Conservation (phyloP, 2,113 vertebrate species). For the Pao palembangensis region DNA sequence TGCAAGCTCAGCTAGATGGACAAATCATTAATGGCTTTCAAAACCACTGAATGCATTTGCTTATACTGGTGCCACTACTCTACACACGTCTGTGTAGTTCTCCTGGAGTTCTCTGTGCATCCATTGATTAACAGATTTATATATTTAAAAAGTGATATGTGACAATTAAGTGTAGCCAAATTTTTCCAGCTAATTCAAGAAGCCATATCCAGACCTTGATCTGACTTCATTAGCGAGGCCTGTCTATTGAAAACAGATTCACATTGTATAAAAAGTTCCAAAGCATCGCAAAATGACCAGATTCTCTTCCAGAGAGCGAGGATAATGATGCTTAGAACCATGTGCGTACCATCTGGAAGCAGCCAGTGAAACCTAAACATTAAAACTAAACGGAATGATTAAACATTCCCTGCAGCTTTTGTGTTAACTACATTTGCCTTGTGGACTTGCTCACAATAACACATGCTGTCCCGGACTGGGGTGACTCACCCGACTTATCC, state of each 20-base stretch:
- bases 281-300: background rate
- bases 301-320: background rate
- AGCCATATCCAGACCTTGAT: no score
- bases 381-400: conserved; percentile 7
- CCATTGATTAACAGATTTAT: background rate
- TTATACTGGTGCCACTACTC: no score
- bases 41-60: no score
- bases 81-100: no score
- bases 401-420: background rate
- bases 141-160: background rate
- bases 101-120: no score
- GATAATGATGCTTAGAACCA: background rate
- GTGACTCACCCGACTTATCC: conserved; percentile 90
- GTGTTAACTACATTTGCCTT: background rate
- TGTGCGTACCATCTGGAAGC: conserved; percentile 1
- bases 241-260: background rate
- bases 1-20: background rate
- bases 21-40: no score
- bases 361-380: background rate
- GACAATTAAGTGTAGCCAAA: background rate
- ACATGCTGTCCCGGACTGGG: background rate
- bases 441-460: background rate
- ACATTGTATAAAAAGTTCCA: background rate
- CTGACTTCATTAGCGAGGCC: no score
- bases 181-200: no score